Conservation (phyloP, 2,113 vertebrate genomes). For the Chionomys nivalis region DNA sequence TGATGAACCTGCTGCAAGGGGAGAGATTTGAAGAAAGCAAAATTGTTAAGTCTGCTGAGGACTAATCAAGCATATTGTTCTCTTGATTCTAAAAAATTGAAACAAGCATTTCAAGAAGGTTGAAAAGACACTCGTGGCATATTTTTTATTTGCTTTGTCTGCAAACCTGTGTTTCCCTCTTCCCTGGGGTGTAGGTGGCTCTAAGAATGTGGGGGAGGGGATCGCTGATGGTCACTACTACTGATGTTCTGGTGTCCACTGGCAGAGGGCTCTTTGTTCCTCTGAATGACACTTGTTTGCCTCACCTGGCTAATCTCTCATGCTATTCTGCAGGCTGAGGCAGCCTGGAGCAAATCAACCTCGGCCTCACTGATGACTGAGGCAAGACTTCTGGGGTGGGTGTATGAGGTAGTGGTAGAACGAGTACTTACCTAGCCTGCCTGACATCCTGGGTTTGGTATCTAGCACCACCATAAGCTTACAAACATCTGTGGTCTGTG, state of each 20-base stretch:
- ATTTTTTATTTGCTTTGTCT: slow-evolving; percentile 40
- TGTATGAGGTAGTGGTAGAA: background rate
- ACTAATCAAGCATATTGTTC: slow-evolving; percentile 70
- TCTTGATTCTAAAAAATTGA: slow-evolving; percentile 62
- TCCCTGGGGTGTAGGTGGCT: background rate
- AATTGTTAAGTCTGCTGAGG: slow-evolving; percentile 41
- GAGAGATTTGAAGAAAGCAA: slow-evolving; percentile 54
- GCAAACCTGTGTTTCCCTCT: background rate
- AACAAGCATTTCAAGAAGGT: background rate
- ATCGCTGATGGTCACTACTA: background rate
- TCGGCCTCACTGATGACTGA: background rate
- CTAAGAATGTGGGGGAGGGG: background rate
- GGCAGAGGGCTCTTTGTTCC: background rate
- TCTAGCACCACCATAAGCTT: background rate
- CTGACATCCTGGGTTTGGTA: background rate
- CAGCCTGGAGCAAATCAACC: background rate
- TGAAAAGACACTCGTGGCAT: background rate
- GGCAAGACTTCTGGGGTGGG: background rate
- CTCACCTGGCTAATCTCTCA: slow-evolving; percentile 40
- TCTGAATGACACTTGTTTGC: slow-evolving; percentile 10
- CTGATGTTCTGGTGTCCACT: background rate
- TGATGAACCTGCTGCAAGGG: slow-evolving; percentile 50
- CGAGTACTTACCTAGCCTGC: background rate
- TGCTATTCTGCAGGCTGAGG: background rate
- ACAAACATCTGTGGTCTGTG: background rate